Conservation (phyloP, 2,113 vertebrate species). For the Andinoacara biseriatus region DNA sequence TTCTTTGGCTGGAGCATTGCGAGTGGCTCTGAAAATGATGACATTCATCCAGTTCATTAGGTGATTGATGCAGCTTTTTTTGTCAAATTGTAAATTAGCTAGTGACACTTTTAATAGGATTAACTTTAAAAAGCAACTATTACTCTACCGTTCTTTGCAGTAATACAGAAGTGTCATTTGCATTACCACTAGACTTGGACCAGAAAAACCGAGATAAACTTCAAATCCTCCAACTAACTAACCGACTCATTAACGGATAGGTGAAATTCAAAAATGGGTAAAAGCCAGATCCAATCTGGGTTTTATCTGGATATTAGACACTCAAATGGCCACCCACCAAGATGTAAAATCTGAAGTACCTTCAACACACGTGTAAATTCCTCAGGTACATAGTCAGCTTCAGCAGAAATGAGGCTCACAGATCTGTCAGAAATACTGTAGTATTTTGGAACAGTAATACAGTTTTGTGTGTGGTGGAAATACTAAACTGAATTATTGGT, state of each 20-base stretch:
- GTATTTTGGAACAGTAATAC: fast-evolving
- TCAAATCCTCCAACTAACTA: background rate
- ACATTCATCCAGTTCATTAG: too few species aligned
- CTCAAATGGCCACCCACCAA: background rate
- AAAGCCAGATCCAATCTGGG: background rate
- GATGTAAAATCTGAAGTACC: background rate
- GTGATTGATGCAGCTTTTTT: background rate
- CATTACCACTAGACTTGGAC: too few species aligned
- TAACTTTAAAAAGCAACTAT: background rate
- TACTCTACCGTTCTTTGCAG: background rate
- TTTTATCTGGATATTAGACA: background rate
- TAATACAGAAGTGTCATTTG: background rate
- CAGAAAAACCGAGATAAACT: too few species aligned
- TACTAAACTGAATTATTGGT: background rate
- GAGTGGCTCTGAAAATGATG: too few species aligned
- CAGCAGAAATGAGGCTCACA: background rate
- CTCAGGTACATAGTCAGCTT: background rate
- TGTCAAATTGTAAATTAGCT: background rate
- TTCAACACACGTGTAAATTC: background rate
- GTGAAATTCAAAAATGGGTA: background rate
- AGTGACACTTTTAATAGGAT: background rate
- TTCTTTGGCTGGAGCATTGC: too few species aligned
- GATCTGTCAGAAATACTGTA: background rate
- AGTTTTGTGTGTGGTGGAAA: background rate
- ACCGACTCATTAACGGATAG: background rate